These are phyloP conservation scores for Euzetes globulus DNA, from an alignment of 2,888 invertebrate species.

Conservation along the genomic window DNA sequence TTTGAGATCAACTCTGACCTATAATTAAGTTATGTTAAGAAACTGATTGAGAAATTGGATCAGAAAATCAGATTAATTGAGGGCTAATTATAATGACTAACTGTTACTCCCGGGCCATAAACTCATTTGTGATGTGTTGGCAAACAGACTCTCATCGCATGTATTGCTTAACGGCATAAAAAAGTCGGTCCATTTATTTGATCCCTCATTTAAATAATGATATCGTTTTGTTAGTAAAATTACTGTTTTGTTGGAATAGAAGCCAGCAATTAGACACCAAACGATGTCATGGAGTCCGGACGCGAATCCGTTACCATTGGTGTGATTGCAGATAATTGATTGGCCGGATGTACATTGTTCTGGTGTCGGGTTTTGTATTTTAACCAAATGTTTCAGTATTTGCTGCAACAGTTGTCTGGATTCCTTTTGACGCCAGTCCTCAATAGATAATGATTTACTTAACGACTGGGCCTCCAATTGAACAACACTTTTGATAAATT, in stretches of 20 bases:
- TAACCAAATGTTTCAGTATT: neutral
- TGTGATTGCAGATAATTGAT: slow-evolving; percentile 2
- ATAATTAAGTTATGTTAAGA: neutral
- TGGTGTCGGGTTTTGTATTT: neutral
- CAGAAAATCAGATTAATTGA: neutral
- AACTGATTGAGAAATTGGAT: neutral
- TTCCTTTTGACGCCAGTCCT: neutral
- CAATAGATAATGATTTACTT: neutral
- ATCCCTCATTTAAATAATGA: slow-evolving; percentile 50
- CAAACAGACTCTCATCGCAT: slow-evolving; percentile 50
- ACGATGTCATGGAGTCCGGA: neutral
- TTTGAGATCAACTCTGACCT: too few species aligned
- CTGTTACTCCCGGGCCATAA: neutral
- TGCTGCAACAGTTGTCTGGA: neutral
- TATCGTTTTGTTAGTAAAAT: neutral
- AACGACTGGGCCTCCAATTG: neutral
- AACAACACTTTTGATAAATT: neutral
- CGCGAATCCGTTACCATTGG: neutral
- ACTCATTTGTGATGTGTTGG: neutral
- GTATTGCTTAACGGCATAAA: slow-evolving; percentile 82
- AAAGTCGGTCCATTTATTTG: slow-evolving; percentile 70
- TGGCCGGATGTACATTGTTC: neutral
- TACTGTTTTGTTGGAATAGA: neutral
- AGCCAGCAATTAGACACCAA: neutral
- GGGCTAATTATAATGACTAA: neutral